These are phyloP conservation scores for Tigriopus californicus DNA, from an alignment of 2,888 invertebrate genomes.

Conservation along the genomic window DNA sequence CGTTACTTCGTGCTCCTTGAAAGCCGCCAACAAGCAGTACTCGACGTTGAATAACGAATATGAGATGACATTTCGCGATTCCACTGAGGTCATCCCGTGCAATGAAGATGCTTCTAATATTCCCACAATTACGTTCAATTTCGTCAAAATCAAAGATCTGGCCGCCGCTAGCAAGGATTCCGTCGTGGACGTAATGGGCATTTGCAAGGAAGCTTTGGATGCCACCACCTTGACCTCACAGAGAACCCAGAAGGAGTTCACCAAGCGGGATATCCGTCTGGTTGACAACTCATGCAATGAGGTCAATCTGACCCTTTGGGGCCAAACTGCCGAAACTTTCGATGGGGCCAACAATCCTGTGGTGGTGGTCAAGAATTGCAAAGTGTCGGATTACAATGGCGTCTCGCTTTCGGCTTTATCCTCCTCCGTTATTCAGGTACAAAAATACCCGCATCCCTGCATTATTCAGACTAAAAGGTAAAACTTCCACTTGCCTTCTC, in stretches of 20 bases:
- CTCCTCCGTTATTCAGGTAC: constrained; percentile 30
- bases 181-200: constrained; percentile 62
- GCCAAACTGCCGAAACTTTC: constrained; percentile 65
- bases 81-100: background rate
- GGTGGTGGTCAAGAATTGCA: constrained; percentile 62
- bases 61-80: constrained; percentile 61
- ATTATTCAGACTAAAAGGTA: no score
- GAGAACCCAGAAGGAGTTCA: constrained; percentile 58
- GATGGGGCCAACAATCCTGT: constrained; percentile 56
- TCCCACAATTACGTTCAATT: constrained; percentile 28
- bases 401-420: constrained; percentile 28
- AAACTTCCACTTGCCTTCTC: background rate
- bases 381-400: constrained; percentile 69
- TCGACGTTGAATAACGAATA: constrained; percentile 72
- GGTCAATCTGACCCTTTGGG: constrained; percentile 76
- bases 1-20: constrained; percentile 62
- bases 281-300: constrained; percentile 65
- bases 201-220: constrained; percentile 55
- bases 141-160: constrained; percentile 26
- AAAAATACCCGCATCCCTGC: background rate
- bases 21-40: constrained; percentile 82
- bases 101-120: constrained; percentile 23
- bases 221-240: constrained; percentile 49
- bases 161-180: constrained; percentile 20
- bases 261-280: constrained; percentile 67